Percentiles rank a stretch among this genome's conserved stretches.
These are phyloP conservation scores for Phoronis australis DNA, from an alignment of 2,888 invertebrate genomes.

Conservation along the genomic window DNA sequence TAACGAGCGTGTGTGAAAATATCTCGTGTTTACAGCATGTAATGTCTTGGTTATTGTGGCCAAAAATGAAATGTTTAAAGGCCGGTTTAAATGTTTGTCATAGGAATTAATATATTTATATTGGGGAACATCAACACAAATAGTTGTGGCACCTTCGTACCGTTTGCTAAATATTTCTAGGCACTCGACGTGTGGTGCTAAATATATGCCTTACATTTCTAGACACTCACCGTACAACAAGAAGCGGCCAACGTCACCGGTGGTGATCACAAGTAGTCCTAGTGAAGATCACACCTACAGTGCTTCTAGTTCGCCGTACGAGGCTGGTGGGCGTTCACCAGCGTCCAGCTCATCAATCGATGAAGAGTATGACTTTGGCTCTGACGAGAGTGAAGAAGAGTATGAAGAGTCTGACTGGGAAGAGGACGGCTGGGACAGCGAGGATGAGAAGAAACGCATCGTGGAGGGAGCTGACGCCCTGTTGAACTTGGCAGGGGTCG, in stretches of 20 bases:
- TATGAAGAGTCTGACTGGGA: constrained; percentile 18
- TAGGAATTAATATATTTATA: not conserved
- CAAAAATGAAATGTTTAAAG: too few relatives aligned
- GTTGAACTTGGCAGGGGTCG: constrained; percentile 68
- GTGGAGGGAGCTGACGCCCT: constrained; percentile 76
- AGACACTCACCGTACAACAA: constrained; percentile 2
- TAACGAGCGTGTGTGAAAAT: too few relatives aligned
- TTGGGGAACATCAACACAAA: not conserved
- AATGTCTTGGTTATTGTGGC: too few relatives aligned
- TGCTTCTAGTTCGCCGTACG: constrained; percentile 24
- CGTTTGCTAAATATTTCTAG: too few relatives aligned
- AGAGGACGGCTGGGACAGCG: constrained; percentile 21
- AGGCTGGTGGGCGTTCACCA: constrained; percentile 23
- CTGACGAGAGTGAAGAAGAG: constrained; percentile 21
- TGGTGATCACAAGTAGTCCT: constrained; percentile 77
- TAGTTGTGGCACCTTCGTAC: not conserved
- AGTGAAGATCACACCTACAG: constrained; percentile 93
- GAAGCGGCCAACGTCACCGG: constrained; percentile 20
- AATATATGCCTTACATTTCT: not conserved
- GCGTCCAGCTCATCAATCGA: constrained; percentile 52
- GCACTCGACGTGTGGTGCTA: too few relatives aligned
- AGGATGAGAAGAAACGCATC: constrained; percentile 59
- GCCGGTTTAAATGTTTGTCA: too few relatives aligned
- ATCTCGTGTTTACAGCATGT: too few relatives aligned
- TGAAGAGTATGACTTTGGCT: constrained; percentile 50